Base-by-base conservation (phyloP, 2,797 vertebrate genomes). In the Anabacerthia variegaticeps region DNA sequence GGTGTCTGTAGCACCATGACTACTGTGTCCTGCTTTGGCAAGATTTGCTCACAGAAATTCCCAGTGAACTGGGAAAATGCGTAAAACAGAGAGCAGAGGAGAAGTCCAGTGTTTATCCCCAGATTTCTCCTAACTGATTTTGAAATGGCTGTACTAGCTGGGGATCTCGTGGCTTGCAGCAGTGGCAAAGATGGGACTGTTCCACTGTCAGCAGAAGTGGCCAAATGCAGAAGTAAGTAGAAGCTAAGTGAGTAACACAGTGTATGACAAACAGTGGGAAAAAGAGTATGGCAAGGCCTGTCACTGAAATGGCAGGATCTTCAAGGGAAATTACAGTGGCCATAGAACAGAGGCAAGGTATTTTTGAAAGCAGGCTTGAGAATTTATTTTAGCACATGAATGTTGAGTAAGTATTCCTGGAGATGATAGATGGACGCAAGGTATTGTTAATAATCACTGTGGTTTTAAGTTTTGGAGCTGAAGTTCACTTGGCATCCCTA, bases 371-470 rank as follows among this genome's bases (percentile, higher is more conserved):
- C 32, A 36, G 63, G 43, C 49, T 56, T 90, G 80, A 93, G 86
- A 90, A 85, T 93, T 93, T 90, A 87, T 95, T 94, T 94, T 94
- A 95, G 68, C 74, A 62, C 71, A 74, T 83, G 89, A 91, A 95
- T 92, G 71, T 54, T 91, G 89, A 87, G 23, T 84, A 88, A 97
- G 76, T 90, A 51, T 95, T 97, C 74, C 88, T 95, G 93, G 91
- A 96, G 83, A 89, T 95, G 90, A 95, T 90, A 85, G 94, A 96
- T 87, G 72, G 85, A 87, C 71, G 86, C 68, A 89, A 95, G 72
- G 88, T 92, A 95, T 92, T 93, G 55, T 94, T 93, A 75, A 80
- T 96, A 95, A 96, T 96, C 85, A 55, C 65, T 85, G 94, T 93
- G 90, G 90, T 89, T 95, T 94, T 80, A 77, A 89, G 74, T 86